Evolutionary conservation across 1,140 invertebrate genomes (phyloP), one percentile per base, ranked within the genome.

Genomic region (Microplitis demolitor): DNA sequence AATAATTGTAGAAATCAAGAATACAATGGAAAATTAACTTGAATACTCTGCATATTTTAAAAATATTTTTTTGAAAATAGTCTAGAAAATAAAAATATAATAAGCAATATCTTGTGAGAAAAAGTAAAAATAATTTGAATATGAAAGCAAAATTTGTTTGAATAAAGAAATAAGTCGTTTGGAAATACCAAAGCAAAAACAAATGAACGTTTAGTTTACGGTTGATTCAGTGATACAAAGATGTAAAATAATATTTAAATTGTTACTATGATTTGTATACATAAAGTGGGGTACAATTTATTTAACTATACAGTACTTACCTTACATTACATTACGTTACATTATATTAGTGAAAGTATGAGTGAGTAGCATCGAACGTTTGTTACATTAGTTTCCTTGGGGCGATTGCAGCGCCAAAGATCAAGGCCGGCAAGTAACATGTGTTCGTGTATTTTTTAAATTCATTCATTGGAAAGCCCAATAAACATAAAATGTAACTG

Each of bases 361-460:
- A 35, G 78, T 74, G 74, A 76, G 73, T 74, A 78, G 75, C 74
- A 58, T 66, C 35, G 72, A 77, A 62, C 16, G 71, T 53, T 56
- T 13, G 37, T 58, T 53, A 45, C 39, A 45, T 45, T 39, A 69
- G 66, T 50, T 37, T 66, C 73, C 79, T 81, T 69, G 75, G 71
- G 77, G 76, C 81, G 80, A 83, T 78, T 83, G 78, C 78, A 84
- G 81, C 83, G 81, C 81, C 78, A 84, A 82, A 82, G 82, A 84
- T 84, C 83, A 84, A 84, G 82, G 83, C 83, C 83, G 82, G 78
- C 76, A 77, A 78, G 82, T 83, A 77, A 68, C 64, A 58, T 14
- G 14, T 66, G 35, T 63, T 9, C n/a, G 16, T 62, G 14, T 56
- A 70, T 63, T 37, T 67, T 31, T 35, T 31, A 24, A 45, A 5